Evolutionary conservation across 2,888 invertebrate genomes (phyloP), one percentile per base, ranked within the genome.

Genomic region (Phasia obesa): DNA sequence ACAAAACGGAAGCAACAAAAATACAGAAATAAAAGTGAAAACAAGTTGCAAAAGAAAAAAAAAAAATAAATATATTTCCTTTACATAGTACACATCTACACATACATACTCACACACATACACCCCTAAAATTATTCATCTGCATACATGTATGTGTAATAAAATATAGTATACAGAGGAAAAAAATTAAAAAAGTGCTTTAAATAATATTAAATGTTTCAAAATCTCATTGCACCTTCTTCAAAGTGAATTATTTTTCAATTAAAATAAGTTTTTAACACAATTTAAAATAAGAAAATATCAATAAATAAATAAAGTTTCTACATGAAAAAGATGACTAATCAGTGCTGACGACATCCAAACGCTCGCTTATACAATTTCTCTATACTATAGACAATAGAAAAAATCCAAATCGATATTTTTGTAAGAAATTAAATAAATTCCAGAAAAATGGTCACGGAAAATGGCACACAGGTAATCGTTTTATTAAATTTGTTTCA

Each of bases 381-480:
- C 86, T 88, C 87, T 87, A 89, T 88, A 88, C 87, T 86, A 86
- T 85, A 89, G 86, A 86, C 67, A 82, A 49, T 44, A 80, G 62
- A 79, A 67, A 70, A 71, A 47, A 47, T 7, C 55, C 55, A 84
- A 81, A 79, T 17, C 38, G 2, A 53, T 49, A 79, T 62, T 67
- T 69, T 21, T 23, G 51, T 31, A 51, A 60, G 47, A 77, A 70
- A 65, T 57, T 60, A 49, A 74, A 42, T 64, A 70, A 67, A 78
- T 55, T 67, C 76, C 42, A n/a, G 55, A 89, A 90, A 78, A 88
- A 92, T 92, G 91, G 91, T 92, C 84, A 92, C 91, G 73, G 91
- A 92, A 88, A 91, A 91, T 86, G 91, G 91, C 89, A 88, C 89
- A 81, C 91, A 91, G 91, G 91, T 92, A 91, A 87, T 65, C 49